These are phyloP conservation scores for Nesoenas mayeri DNA, from an alignment of 2,113 vertebrate species.

Conservation along the genomic window DNA sequence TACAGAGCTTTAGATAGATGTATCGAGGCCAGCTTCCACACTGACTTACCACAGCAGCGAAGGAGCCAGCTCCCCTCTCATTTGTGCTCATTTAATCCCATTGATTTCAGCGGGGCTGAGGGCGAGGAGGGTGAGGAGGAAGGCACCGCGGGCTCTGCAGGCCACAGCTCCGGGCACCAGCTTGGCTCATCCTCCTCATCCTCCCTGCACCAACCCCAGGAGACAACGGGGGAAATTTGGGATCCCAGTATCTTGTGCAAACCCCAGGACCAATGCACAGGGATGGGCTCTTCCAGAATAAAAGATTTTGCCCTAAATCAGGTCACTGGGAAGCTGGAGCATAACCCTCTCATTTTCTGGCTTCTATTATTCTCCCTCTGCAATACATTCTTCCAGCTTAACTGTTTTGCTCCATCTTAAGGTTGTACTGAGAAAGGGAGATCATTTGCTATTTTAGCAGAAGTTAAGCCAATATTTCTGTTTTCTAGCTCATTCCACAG, in stretches of 20 bases:
- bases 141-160: neutral
- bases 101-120: neutral
- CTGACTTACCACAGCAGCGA: constrained; percentile 1
- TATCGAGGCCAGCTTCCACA: neutral
- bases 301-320: neutral
- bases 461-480: neutral
- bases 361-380: neutral
- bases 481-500: neutral
- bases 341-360: neutral
- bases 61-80: constrained; percentile 27
- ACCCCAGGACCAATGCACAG: accelerated
- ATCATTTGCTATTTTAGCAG: neutral
- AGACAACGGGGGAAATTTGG: accelerated
- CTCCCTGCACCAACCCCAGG: neutral
- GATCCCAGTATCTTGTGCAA: neutral
- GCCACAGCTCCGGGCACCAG: neutral
- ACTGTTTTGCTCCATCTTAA: constrained; percentile 13
- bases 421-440: neutral
- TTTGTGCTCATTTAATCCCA: constrained; percentile 55
- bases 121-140: neutral
- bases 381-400: neutral
- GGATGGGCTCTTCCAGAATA: neutral
- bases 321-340: neutral
- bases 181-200: neutral
- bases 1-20: constrained; percentile 28